A percentile compares a stretch with the other conserved stretches of the same genome.
phyloP scores from a whole-genome alignment of 1,140 invertebrate species.

The Rhagoletis zephyria region DNA sequence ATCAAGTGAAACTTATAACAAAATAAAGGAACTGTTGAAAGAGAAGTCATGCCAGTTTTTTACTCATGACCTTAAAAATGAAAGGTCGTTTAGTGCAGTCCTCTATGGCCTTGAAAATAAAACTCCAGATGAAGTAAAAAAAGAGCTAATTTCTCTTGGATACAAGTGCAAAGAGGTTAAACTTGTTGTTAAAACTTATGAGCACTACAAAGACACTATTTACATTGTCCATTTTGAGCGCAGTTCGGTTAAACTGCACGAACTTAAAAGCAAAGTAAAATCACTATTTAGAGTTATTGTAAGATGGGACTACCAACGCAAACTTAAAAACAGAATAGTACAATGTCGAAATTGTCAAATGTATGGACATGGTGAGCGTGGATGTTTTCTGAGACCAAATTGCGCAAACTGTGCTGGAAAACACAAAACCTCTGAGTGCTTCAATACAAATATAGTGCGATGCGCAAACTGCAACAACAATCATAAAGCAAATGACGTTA shows the following conservation, averaged over 20 bases:
- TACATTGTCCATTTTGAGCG: conserved; percentile 52
- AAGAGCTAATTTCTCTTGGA: conserved; percentile 25
- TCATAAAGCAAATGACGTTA: not conserved
- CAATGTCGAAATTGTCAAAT: conserved; percentile 47
- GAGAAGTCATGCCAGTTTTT: conserved; percentile 18
- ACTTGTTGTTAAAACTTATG: conserved; percentile 24
- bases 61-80: conserved; percentile 19
- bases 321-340: conserved; percentile 30
- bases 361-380: conserved; percentile 9
- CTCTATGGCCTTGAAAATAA: conserved; percentile 7
- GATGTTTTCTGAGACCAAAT: conserved; percentile 17
- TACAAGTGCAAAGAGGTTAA: conserved; percentile 48
- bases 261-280: conserved; percentile 23
- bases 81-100: conserved; percentile 15
- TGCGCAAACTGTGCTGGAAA: conserved; percentile 37
- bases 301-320: conserved; percentile 23
- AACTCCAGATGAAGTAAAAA: conserved; percentile 24
- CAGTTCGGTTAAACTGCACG: conserved; percentile 24
- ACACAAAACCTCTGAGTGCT: conserved; percentile 13
- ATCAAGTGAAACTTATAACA: not conserved
- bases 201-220: conserved; percentile 25
- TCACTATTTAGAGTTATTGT: not conserved
- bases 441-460: not conserved
- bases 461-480: not conserved
- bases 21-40: conserved; percentile 35